phyloP scores from a whole-genome alignment of 2,797 vertebrate species.

The Pagetopsis macropterus region DNA sequence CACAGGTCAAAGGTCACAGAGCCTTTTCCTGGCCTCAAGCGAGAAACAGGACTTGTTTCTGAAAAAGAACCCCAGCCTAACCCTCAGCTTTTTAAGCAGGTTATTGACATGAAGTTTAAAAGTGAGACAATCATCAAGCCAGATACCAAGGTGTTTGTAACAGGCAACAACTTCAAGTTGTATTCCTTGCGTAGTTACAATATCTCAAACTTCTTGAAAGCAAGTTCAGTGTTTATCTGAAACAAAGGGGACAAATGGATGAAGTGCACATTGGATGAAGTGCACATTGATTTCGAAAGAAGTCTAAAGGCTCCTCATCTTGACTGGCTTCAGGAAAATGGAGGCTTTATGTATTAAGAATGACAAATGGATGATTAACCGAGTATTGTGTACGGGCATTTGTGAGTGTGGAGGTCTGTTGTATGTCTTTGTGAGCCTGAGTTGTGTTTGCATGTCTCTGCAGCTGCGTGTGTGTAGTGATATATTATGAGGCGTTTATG shows the following conservation, averaged over 20 bases:
- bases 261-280: conserved; percentile 20
- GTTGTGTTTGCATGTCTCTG: conserved; percentile 53
- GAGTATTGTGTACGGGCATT: conserved; percentile 53
- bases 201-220: background rate
- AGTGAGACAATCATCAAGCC: no score
- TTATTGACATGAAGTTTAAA: no score
- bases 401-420: conserved; percentile 45
- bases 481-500: conserved; percentile 61
- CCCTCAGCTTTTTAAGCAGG: no score
- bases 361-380: conserved; percentile 67
- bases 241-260: conserved; percentile 32
- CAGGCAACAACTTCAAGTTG: no score
- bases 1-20: no score
- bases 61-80: no score
- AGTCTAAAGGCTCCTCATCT: conserved; percentile 30
- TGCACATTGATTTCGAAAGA: conserved; percentile 30
- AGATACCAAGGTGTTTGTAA: no score
- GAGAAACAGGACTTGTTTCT: no score
- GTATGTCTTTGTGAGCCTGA: conserved; percentile 43
- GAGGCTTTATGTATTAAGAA: conserved; percentile 61
- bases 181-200: no score
- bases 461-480: conserved; percentile 36
- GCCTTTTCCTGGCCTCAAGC: no score
- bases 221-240: conserved; percentile 17
- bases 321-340: conserved; percentile 53